Base-by-base conservation (phyloP, 2,797 vertebrate genomes). In the Eospalax fontanierii region DNA sequence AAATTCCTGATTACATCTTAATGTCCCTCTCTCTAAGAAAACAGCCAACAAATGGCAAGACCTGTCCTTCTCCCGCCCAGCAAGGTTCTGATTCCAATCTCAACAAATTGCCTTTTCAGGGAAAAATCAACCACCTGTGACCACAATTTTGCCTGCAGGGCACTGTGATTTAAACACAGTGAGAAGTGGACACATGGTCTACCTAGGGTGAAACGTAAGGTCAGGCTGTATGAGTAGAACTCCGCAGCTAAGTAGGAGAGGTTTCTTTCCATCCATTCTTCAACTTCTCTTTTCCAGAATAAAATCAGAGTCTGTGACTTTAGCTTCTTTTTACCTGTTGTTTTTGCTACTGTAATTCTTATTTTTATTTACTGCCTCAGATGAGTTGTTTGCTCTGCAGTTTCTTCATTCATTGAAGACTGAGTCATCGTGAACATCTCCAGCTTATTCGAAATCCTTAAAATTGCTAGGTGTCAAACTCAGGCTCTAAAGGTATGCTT, bases 91-190 rank as follows among this genome's bases (percentile, higher is more conserved):
- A 87, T 81, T 68, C 61, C 38, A 35, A 26, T 74, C 88, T 85
- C 79, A 89, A 90, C 50, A 70, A 95, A 78, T 6, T 82, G 33
- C 28, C 40, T 84, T 94, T 94, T 93, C 43, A 61, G 92, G 89
- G 89, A 90, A 70, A 22, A 96, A 78, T 89, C 50, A 65, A 65
- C 70, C 65, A 63, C 76, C 65, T 71, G 73, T 66, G 93, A 73
- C 14, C 43, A 84, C 70, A 35, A 59, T 75, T 90, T 61, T 90
- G 43, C 79, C 65, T 71, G n/a, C 30, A 46, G 66, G 59, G 81
- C 61, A 54, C 22, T 30, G 3, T 24, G 66, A 61, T 83, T 89
- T 63, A 61, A 88, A 63, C 50, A 33, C 7, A 0, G 26, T 40
- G 22, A 18, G 59, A 59, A 80, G 61, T 6, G 26, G 11, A 3